Evolutionary conservation across 2,113 vertebrate species (phyloP).

Genomic region (Zeus faber): DNA sequence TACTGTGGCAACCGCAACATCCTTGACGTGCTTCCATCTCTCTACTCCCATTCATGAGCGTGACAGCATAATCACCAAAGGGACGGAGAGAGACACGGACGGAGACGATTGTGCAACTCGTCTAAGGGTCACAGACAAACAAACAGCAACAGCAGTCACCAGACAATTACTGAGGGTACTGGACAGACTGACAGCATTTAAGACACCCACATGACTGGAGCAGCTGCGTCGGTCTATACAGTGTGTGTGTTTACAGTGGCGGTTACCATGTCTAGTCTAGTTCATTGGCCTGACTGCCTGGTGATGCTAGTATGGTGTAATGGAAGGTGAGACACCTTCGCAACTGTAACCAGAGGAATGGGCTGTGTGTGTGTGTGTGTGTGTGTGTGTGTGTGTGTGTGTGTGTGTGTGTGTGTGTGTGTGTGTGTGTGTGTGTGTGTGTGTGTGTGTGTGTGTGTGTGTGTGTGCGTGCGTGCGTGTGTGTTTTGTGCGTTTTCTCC

Average conservation of each 20-base stretch:
- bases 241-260: conserved; percentile 8
- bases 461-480: background rate
- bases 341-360: conserved; percentile 12
- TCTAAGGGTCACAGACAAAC: conserved; percentile 23
- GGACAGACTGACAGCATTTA: conserved; percentile 45
- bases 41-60: conserved; percentile 13
- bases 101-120: conserved; percentile 42
- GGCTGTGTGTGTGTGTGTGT: conserved; percentile 23
- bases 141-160: conserved; percentile 33
- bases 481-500: background rate
- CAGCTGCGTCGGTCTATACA: conserved; percentile 8
- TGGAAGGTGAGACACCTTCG: conserved; percentile 18
- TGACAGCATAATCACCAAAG: background rate
- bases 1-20: background rate
- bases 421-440: conserved; percentile 22
- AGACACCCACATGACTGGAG: conserved; percentile 51
- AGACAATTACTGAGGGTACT: conserved; percentile 20
- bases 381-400: background rate
- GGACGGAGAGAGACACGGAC: background rate
- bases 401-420: background rate
- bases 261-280: conserved; percentile 4
- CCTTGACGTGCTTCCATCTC: conserved; percentile 15
- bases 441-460: background rate
- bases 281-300: background rate
- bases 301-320: conserved; percentile 21